phyloP scores from a whole-genome alignment of 2,113 vertebrate genomes.

The Myotis yumanensis region DNA sequence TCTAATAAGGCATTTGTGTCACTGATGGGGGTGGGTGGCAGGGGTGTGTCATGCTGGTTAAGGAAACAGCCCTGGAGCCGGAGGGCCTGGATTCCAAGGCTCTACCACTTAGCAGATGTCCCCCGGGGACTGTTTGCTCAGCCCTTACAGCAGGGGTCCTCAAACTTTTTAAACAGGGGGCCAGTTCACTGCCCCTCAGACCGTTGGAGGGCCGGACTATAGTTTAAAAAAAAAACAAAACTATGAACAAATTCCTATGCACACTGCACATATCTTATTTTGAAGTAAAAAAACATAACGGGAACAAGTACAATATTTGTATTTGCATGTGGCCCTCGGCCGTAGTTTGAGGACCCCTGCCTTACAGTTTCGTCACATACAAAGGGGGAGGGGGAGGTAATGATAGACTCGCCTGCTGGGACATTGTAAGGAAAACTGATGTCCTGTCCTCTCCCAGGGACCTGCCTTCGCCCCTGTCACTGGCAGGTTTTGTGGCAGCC shows the following conservation, averaged over 20 bases:
- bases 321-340: no score
- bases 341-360: no score
- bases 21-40: not conserved
- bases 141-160: not conserved
- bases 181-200: no score
- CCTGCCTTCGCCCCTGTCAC: not conserved
- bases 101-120: not conserved
- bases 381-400: not conserved
- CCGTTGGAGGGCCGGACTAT: no score
- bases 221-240: no score
- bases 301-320: no score
- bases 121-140: not conserved
- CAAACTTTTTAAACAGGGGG: no score
- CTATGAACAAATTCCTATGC: no score
- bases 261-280: no score
- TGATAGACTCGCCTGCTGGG: not conserved
- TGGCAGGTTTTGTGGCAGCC: not conserved
- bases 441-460: not conserved
- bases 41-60: not conserved
- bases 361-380: not conserved
- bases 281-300: no score
- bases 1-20: not conserved
- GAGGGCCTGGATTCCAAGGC: not conserved
- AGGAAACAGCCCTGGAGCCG: not conserved
- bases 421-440: not conserved